Base-by-base conservation (phyloP, 2,797 vertebrate species). In the Vipera latastei region DNA sequence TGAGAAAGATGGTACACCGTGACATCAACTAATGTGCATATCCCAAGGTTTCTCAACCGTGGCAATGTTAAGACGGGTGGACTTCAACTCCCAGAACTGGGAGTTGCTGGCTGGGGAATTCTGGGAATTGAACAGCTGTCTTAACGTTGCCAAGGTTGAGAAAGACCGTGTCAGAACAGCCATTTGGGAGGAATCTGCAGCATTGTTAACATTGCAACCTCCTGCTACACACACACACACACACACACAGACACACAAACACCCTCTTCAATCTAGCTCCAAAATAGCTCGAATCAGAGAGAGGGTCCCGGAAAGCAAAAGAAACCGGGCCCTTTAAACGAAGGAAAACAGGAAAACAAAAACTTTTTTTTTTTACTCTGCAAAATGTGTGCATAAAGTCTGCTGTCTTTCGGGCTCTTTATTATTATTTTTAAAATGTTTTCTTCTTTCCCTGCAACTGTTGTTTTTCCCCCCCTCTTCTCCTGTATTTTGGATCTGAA, bases 341-440 rank as follows among this genome's bases (percentile, higher is more conserved):
- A 32, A 60, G 13, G 8, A 57, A 14, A 1, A 53, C n/a, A 90
- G 28, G 25, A 18, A 4, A 28, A 94, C 7, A 51, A 93, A 95
- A 91, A 61, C 61, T 97, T 96, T 96, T 4, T 96, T 4, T 4
- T 96, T 93, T 96, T 93, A 93, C 88, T 94, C 93, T 85, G 92
- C 8, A 95, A 78, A 95, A 96, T 94, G 94, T 96, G 96, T 97
- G 97, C 97, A 97, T 97, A 95, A 92, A 90, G 93, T 90, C 53
- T 91, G 95, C 96, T 96, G 96, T 97, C 96, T 96, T 95, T 96
- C 95, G 95, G 95, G 94, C 95, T 92, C 73, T 96, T 93, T 94
- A 96, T 96, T 96, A 53, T 94, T 96, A 96, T 96, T 92, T 96
- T 96, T 94, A 6, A 69, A 96, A 95, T 94, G 4, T 55, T 44